phyloP scores from a whole-genome alignment of 2,888 invertebrate genomes.

The Neria commutata region DNA sequence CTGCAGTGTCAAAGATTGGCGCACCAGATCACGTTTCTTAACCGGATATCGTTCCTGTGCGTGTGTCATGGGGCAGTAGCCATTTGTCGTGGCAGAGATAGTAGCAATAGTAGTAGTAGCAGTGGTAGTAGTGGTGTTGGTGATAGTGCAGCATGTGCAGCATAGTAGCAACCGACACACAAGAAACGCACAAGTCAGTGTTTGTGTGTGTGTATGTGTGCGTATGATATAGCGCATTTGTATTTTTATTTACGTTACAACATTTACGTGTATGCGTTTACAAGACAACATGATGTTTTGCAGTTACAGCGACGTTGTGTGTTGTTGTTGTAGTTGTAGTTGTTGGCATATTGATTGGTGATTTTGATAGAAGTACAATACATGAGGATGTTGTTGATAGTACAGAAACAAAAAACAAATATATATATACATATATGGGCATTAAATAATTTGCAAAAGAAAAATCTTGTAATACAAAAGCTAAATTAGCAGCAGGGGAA shows the following conservation, averaged over 20 bases:
- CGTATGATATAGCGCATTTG: background rate
- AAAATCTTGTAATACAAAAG: background rate
- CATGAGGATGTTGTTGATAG: background rate
- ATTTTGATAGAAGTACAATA: conserved; percentile 21
- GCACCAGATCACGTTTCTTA: conserved; percentile 82
- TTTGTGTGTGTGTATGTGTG: background rate
- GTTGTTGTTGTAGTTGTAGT: conserved; percentile 5
- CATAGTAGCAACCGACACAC: too few relatives aligned
- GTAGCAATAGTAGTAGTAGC: background rate
- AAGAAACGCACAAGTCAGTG: background rate
- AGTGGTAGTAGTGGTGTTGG: background rate
- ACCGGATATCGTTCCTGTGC: conserved; percentile 78
- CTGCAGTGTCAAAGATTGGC: conserved; percentile 64
- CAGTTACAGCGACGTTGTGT: conserved; percentile 2
- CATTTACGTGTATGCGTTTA: conserved; percentile 16
- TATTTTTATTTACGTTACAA: conserved; percentile 18
- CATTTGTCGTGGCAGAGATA: conserved; percentile 9
- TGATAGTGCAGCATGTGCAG: background rate
- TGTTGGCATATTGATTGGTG: background rate
- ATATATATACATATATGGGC: too few relatives aligned
- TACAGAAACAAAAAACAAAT: too few relatives aligned
- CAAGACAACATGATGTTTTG: too few relatives aligned
- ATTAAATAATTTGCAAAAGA: background rate
- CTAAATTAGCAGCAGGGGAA: conserved; percentile 4
- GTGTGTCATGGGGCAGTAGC: conserved; percentile 19